Conservation (phyloP, 2,888 invertebrate genomes). For the Charanyca ferruginea region DNA sequence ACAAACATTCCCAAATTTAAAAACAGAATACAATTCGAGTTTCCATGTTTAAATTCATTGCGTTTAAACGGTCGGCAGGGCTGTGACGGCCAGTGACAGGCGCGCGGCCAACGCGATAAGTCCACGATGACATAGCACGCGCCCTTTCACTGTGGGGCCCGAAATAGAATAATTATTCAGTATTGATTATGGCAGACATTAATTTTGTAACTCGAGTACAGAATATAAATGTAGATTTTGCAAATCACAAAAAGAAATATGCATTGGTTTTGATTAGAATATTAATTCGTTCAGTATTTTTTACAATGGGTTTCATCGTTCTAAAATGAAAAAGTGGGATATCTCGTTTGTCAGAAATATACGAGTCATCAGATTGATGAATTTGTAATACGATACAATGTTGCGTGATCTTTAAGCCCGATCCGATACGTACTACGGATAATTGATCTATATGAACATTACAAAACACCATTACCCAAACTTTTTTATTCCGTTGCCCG, state of each 20-base stretch:
- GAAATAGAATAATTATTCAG: slow-evolving; percentile 67
- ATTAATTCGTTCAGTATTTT: slow-evolving; percentile 31
- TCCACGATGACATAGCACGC: slow-evolving; percentile 80
- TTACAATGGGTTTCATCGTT: background rate
- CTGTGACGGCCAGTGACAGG: slow-evolving; percentile 79
- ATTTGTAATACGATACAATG: slow-evolving; percentile 29
- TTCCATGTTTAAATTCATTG: slow-evolving; percentile 64
- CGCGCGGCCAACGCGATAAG: slow-evolving; percentile 75
- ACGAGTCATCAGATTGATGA: slow-evolving; percentile 37
- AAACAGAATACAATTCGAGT: slow-evolving; percentile 32
- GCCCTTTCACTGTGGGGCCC: slow-evolving; percentile 69
- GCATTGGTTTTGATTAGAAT: slow-evolving; percentile 50
- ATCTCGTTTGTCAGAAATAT: slow-evolving; percentile 9
- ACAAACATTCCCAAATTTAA: slow-evolving; percentile 48
- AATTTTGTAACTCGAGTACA: slow-evolving; percentile 50
- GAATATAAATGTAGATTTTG: slow-evolving; percentile 55
- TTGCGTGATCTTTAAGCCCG: background rate
- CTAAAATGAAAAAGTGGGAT: background rate
- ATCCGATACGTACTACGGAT: background rate
- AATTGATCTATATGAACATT: background rate
- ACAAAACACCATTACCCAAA: slow-evolving; percentile 5
- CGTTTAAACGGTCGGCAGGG: slow-evolving; percentile 63
- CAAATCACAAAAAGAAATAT: slow-evolving; percentile 50
- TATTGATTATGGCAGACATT: slow-evolving; percentile 57
- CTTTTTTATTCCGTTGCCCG: slow-evolving; percentile 41